phyloP scores from a whole-genome alignment of 2,888 invertebrate genomes.

The Diloba caeruleocephala region DNA sequence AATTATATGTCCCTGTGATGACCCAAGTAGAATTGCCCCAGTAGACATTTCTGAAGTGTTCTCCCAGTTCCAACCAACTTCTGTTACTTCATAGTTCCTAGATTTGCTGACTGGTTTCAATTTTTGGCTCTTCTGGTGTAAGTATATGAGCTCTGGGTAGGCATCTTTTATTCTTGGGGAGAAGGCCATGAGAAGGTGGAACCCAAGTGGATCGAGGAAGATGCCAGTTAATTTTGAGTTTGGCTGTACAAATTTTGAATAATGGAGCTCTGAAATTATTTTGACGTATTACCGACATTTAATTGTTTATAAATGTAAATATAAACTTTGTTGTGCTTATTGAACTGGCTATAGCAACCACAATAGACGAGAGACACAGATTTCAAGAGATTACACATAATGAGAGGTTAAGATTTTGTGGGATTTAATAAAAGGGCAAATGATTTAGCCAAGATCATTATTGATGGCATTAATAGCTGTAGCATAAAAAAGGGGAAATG shows the following conservation, averaged over 20 bases:
- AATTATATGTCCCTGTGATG: conserved; percentile 96
- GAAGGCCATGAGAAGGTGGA: conserved; percentile 94
- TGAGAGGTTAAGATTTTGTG: no score
- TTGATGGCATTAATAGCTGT: no score
- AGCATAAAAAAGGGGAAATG: no score
- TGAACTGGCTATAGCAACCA: no score
- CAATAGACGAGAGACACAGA: no score
- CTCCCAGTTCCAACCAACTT: conserved; percentile 96
- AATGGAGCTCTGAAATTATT: conserved; percentile 91
- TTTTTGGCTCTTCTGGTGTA: conserved; percentile 93
- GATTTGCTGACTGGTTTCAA: conserved; percentile 91
- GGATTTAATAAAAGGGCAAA: no score
- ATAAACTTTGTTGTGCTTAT: no score
- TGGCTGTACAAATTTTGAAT: conserved; percentile 90
- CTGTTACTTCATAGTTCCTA: conserved; percentile 95
- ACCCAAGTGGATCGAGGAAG: conserved; percentile 96
- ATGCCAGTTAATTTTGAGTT: conserved; percentile 91
- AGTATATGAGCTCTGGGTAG: conserved; percentile 93
- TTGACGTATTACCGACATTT: no score
- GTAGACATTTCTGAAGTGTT: conserved; percentile 92
- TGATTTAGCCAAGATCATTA: no score
- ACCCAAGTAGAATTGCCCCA: conserved; percentile 96
- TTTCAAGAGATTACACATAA: no score
- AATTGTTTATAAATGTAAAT: no score
- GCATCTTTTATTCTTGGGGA: conserved; percentile 89